These are phyloP conservation scores for Hyperoplus lanceolatus DNA, from an alignment of 2,797 vertebrate genomes.

Conservation along the genomic window DNA sequence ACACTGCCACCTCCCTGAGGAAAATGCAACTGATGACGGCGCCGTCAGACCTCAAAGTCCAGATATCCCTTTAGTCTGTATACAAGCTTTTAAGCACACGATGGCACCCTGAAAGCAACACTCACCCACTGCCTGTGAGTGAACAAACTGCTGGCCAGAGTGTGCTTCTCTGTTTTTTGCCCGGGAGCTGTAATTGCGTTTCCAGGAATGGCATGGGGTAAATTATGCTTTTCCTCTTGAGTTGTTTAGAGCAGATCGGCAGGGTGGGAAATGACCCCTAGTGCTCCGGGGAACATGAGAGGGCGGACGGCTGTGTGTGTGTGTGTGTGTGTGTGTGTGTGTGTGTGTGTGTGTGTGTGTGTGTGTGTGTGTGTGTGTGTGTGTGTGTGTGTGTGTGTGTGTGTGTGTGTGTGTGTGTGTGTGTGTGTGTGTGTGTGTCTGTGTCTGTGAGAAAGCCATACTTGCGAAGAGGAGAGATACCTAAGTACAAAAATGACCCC, in stretches of 20 bases:
- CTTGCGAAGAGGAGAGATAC: no score
- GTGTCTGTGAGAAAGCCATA: no score
- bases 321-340: no score
- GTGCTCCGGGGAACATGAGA: constrained; percentile 54
- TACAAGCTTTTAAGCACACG: neutral
- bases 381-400: no score
- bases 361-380: no score
- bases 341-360: no score
- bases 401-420: no score
- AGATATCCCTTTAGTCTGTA: neutral
- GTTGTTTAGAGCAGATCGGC: constrained; percentile 72
- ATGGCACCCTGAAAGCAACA: constrained; percentile 5
- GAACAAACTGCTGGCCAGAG: neutral
- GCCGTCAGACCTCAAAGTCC: neutral
- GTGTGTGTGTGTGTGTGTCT: no score
- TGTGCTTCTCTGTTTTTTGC: constrained; percentile 12
- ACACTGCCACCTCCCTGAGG: constrained; percentile 84
- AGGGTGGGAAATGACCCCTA: constrained; percentile 71
- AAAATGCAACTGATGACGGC: constrained; percentile 62
- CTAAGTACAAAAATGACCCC: no score
- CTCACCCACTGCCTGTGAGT: neutral
- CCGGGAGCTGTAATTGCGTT: constrained; percentile 65
- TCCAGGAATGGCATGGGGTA: constrained; percentile 68
- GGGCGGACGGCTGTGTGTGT: constrained; percentile 40
- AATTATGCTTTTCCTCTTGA: constrained; percentile 84